These are phyloP conservation scores for Rhizoglyphus robini DNA, from an alignment of 1,140 invertebrate species.

Conservation along the genomic window DNA sequence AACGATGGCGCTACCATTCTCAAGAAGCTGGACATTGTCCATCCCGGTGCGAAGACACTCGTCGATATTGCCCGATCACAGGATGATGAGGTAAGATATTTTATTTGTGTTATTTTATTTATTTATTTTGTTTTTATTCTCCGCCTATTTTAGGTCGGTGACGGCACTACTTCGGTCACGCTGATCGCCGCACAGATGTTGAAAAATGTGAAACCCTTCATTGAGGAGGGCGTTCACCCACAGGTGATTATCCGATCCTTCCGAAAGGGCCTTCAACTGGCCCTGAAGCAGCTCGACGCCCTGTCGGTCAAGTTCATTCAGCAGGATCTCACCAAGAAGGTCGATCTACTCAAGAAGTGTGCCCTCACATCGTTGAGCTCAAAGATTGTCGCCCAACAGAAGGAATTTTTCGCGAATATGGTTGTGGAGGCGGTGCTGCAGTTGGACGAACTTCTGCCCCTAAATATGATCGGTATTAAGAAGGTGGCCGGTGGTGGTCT, in stretches of 20 bases:
- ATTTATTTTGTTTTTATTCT: background rate
- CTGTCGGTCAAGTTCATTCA: constrained; percentile 57
- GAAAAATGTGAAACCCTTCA: constrained; percentile 83
- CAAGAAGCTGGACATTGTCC: constrained; percentile 90
- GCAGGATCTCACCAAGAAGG: constrained; percentile 44
- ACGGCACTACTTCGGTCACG: constrained; percentile 94
- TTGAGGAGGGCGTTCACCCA: constrained; percentile 95
- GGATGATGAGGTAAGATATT: constrained; percentile 74
- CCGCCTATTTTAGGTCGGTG: constrained; percentile 65
- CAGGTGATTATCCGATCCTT: constrained; percentile 77
- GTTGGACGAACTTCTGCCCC: constrained; percentile 78
- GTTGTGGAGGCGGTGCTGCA: constrained; percentile 92
- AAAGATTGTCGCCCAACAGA: constrained; percentile 88
- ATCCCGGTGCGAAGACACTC: constrained; percentile 90
- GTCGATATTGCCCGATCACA: constrained; percentile 99
- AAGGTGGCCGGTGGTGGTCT: constrained; percentile 88
- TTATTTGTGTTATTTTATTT: constrained; percentile 12
- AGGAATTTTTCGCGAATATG: constrained; percentile 89
- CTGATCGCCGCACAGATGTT: constrained; percentile 87
- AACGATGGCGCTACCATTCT: constrained; percentile 99
- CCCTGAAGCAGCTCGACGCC: constrained; percentile 68
- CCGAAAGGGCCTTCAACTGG: constrained; percentile 60
- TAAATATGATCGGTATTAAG: constrained; percentile 99
- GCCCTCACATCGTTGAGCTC: constrained; percentile 91
- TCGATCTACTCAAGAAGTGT: constrained; percentile 75